Base-by-base conservation (phyloP, 1,140 invertebrate genomes). In the Eufriesea mexicana region DNA sequence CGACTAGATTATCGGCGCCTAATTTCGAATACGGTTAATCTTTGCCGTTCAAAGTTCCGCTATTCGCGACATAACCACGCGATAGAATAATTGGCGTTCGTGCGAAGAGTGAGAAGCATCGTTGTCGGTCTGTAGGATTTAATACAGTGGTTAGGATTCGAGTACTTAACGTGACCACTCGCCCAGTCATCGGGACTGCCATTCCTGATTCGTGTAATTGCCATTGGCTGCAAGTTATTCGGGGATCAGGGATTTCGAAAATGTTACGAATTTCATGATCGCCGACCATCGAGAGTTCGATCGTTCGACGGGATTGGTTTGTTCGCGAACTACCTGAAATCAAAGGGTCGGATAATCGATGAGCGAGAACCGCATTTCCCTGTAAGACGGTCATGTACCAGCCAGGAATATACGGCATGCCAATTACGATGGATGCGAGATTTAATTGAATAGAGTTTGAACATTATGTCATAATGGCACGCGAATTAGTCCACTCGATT, bases 51-150 rank as follows among this genome's bases (percentile, higher is more conserved):
- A 6, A 66, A 66, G 20, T 42, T 42, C 35, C 2, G 59, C 61
- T 20, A 45, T 64, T n/a, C 54, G 25, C 42, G 9, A 51, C 25
- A 28, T 73, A 76, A 73, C 35, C 55, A 85, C 47, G 51, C 23
- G 79, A 70, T 86, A 55, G 76, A 74, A 79, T 86, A 86, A 86
- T 86, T 67, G 42, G 61, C 68, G 54, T 86, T 86, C 83, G 66
- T 12, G 66, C 28, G 28, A 62, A 62, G 73, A 86, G 79, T 82
- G 62, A 74, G 18, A 25, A 64, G 49, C 59, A 55, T 62, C 59
- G 73, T 86, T 85, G 76, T 72, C 67, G 59, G 45, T 20, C 51
- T 35, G 67, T 86, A 54, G 54, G 76, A 75, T 86, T 86, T 78
- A 78, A 71, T 61, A 54, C 67, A 73, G 84, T 55, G 85, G 84